Evolutionary conservation across 92 coral and sea anemone genomes (phyloP), one percentile per base, ranked within the genome.

Genomic region (Epizoanthus stellaris): DNA sequence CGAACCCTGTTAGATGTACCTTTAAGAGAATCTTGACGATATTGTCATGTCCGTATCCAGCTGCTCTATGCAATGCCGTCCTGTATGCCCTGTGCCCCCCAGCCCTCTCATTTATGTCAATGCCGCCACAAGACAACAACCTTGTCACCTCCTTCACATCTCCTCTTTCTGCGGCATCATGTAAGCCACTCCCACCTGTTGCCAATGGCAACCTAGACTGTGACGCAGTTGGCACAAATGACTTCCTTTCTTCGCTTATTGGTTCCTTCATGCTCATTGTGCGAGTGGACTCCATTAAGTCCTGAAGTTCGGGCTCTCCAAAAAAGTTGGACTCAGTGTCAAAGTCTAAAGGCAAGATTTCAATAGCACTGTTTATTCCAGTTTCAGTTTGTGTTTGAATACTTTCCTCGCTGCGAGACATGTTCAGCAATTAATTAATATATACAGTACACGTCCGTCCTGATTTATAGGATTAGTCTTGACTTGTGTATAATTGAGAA

Each of bases 81-180:
- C 99, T 89, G n/a, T 73, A 67, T 0, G 95, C 97, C 11, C 99
- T 89, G 84, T 97, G 99, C 0, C 98, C 98, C 2, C 97, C 97
- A 3, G 91, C 91, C 47, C 91, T 88, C 67, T 84, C 93, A 73
- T 96, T 91, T 30, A 97, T 83, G 40, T 94, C 92, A 15, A 92
- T 85, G 59, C 75, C 82, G 59, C 90, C 91, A 34, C 87, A 77
- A 9, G 83, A 36, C 16, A 97, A 77, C 54, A 97, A 64, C 68
- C 87, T 82, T 15, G 68, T 25, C 62, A 95, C 91, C 40, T 92
- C 88, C 20, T 6, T 38, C 1, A 76, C 73, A 80, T 94, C 96
- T 17, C 99, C 99, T 38, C 91, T 85, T 59, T 97, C 98, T 40
- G 98, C 95, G 2, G 98, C 97, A 82, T 86, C 98, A 73, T 95